Evolutionary conservation across 2,888 invertebrate species (phyloP).

Genomic region (Brachypterus glaber): DNA sequence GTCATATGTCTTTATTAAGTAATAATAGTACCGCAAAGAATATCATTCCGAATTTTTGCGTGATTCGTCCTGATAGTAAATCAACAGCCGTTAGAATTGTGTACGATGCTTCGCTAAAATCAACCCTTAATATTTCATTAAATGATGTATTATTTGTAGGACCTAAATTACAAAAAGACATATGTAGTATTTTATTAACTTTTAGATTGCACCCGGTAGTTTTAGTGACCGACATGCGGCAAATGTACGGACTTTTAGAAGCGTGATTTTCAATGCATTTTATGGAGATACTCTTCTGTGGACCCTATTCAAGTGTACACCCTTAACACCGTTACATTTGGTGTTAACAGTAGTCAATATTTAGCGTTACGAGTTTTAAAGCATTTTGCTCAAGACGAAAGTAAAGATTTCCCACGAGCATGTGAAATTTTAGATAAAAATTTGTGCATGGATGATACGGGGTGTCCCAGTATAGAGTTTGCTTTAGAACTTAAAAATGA

Average conservation of each 20-base stretch:
- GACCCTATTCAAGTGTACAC: conserved; percentile 1
- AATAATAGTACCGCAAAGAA: too few species aligned
- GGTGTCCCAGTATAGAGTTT: background rate
- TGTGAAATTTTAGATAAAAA: background rate
- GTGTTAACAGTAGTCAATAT: background rate
- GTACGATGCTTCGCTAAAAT: too few species aligned
- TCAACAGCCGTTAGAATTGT: too few species aligned
- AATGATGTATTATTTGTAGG: background rate
- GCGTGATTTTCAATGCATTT: background rate
- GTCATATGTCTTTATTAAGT: too few species aligned
- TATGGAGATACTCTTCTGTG: background rate
- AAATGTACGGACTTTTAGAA: background rate
- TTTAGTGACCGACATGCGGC: background rate
- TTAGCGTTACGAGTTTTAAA: background rate
- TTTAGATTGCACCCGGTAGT: too few species aligned
- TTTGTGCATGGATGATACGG: background rate
- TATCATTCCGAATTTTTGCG: background rate
- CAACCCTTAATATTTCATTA: too few species aligned
- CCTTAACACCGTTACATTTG: too few species aligned
- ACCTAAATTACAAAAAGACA: too few species aligned
- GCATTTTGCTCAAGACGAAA: too few species aligned
- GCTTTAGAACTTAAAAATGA: background rate
- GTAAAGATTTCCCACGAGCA: conserved; percentile 1
- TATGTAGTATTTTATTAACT: too few species aligned
- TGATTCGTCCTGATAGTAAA: too few species aligned